Evolutionary conservation across 2,113 vertebrate species (phyloP).

Genomic region (Mesocricetus auratus): DNA sequence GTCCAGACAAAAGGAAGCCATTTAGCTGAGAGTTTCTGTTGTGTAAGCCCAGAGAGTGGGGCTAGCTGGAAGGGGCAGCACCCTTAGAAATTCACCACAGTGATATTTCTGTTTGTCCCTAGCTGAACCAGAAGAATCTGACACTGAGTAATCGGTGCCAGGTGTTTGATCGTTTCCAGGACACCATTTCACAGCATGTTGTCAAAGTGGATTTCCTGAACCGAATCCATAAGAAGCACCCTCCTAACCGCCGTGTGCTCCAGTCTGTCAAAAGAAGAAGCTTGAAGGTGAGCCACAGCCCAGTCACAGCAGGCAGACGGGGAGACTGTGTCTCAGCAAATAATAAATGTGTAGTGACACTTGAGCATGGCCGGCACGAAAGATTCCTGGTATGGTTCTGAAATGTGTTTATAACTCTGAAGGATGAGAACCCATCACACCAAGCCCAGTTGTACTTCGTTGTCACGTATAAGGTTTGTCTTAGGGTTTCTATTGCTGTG

Average conservation of each 20-base stretch:
- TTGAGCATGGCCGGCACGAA: neutral
- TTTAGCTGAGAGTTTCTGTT: neutral
- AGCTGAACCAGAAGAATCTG: constrained; percentile 98
- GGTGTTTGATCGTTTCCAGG: constrained; percentile 99
- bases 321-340: constrained; percentile 26
- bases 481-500: neutral
- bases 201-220: constrained; percentile 98
- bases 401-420: constrained; percentile 16
- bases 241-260: constrained; percentile 91
- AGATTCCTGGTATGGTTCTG: neutral
- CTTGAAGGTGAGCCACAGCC: constrained; percentile 90
- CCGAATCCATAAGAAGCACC: constrained; percentile 94
- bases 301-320: neutral
- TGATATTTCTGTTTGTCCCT: constrained; percentile 79
- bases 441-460: neutral
- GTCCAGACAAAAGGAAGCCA: neutral
- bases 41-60: constrained; percentile 15
- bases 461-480: neutral
- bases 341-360: neutral
- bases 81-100: constrained; percentile 67
- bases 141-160: constrained; percentile 97
- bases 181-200: constrained; percentile 97
- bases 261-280: constrained; percentile 92
- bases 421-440: neutral
- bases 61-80: neutral